Percentiles rank a stretch among this genome's conserved stretches.
Conservation (phyloP, 1,140 invertebrate species). For the Caenorhabditis brenneri region DNA sequence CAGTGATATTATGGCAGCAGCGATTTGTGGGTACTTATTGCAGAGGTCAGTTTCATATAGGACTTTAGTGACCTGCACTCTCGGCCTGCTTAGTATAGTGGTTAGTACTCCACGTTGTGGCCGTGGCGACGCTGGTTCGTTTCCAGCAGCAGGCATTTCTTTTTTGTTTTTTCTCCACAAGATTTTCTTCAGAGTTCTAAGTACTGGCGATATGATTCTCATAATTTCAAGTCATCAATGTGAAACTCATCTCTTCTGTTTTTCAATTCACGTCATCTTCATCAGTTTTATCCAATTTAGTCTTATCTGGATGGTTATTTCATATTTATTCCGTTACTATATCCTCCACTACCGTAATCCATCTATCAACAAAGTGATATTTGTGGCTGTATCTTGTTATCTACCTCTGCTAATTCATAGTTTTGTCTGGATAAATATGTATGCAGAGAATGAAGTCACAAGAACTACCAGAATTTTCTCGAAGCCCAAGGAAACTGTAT, state of each 20-base stretch:
- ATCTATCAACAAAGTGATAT: not conserved
- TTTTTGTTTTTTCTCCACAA: not conserved
- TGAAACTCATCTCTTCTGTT: not conserved
- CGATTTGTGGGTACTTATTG: not conserved
- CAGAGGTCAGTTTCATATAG: too few relatives aligned
- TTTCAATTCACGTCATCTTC: not conserved
- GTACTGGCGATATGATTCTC: not conserved
- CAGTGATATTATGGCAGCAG: not conserved
- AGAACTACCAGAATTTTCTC: not conserved
- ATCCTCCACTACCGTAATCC: not conserved
- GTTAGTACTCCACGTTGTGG: slow-evolving; percentile 67
- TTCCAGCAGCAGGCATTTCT: slow-evolving; percentile 50
- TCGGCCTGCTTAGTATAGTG: slow-evolving; percentile 56
- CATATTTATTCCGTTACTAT: not conserved
- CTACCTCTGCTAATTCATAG: not conserved
- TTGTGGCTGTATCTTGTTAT: not conserved
- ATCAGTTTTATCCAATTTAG: not conserved
- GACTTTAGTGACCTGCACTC: not conserved
- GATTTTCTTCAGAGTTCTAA: not conserved
- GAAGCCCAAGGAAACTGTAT: not conserved
- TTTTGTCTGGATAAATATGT: not conserved
- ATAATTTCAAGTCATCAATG: not conserved
- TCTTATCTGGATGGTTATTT: not conserved
- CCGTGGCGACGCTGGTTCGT: slow-evolving; percentile 66
- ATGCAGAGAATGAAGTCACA: not conserved